Evolutionary conservation across 2,888 invertebrate species (phyloP), one percentile per base, ranked within the genome.

Genomic region (Timema cristinae): DNA sequence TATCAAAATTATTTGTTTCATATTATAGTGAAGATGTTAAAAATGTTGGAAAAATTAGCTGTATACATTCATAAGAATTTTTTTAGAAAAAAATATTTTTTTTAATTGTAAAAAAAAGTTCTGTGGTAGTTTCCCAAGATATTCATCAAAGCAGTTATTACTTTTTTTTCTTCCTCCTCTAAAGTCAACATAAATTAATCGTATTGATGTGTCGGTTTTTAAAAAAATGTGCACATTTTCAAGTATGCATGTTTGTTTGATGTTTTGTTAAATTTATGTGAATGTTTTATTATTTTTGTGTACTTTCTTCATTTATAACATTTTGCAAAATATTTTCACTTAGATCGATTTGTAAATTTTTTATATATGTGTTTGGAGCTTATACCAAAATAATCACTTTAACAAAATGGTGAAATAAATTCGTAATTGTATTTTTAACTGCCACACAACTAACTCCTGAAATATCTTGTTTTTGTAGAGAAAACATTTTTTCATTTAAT

Each of bases 91-190:
- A 71, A 71, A 75, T 68, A 72, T 72, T 73, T 71, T 73, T 73
- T 73, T 70, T 70, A 69, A 73, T 71, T 71, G 68, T 71, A 73
- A 75, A 72, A 70, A 74, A 72, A 75, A 75, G 74, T 73, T 75
- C 73, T 73, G 61, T 72, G 73, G 71, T 70, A 72, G 72, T 75
- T 73, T 75, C 75, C 75, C 75, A 75, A 75, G 75, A 75, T 73
- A 68, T 67, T 73, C 73, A 66, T 74, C 75, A 75, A 74, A 75
- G 75, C 75, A 75, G 75, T 73, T 73, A 73, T 16, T 9, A 56
- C 32, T 9, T 48, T 13, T 32, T 48, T 48, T 67, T 15, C 15
- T 16, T 56, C 15, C 32, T 2, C 32, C 32, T 32, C 32, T 32
- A 32, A 32, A 32, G 32, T 32, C 32, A 4, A 32, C 32, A 2